phyloP scores from a whole-genome alignment of 2,797 vertebrate genomes.

The Prunella strophiata region DNA sequence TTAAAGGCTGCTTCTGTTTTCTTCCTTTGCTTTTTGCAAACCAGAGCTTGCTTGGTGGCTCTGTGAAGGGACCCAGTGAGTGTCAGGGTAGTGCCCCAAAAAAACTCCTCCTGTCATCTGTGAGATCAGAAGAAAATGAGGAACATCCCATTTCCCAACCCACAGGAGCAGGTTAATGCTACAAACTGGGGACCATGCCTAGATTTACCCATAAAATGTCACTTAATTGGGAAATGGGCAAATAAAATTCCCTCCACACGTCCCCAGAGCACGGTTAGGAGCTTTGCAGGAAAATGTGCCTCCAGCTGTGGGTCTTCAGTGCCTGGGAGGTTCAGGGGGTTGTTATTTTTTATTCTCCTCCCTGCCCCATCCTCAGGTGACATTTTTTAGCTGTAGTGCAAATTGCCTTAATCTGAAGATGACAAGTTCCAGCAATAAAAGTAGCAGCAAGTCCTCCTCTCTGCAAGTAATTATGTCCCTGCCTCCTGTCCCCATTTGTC shows the following conservation, averaged over 20 bases:
- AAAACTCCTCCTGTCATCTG: not conserved
- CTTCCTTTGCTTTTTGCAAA: not conserved
- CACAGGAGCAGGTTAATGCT: not conserved
- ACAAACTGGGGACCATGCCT: not conserved
- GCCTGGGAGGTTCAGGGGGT: not conserved
- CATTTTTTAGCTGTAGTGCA: constrained; percentile 37
- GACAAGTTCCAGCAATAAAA: constrained; percentile 55
- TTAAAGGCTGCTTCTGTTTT: constrained; percentile 17
- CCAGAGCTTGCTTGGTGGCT: not conserved
- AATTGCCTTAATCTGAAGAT: constrained; percentile 72
- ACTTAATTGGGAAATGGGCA: not conserved
- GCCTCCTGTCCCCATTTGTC: constrained; percentile 69
- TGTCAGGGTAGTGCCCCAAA: not conserved
- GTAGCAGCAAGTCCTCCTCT: constrained; percentile 37
- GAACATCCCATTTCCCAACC: not conserved
- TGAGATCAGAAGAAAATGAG: not conserved
- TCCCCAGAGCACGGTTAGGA: not conserved
- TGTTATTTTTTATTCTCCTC: not conserved
- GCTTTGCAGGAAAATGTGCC: not conserved
- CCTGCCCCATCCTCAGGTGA: constrained; percentile 37
- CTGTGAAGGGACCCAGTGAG: not conserved
- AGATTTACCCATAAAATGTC: constrained; percentile 10
- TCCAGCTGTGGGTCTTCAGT: not conserved
- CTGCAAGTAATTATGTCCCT: constrained; percentile 38
- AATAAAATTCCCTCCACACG: not conserved